Evolutionary conservation across 2,888 invertebrate genomes (phyloP), one percentile per base, ranked within the genome.

Genomic region (Drosophila neonasuta): DNA sequence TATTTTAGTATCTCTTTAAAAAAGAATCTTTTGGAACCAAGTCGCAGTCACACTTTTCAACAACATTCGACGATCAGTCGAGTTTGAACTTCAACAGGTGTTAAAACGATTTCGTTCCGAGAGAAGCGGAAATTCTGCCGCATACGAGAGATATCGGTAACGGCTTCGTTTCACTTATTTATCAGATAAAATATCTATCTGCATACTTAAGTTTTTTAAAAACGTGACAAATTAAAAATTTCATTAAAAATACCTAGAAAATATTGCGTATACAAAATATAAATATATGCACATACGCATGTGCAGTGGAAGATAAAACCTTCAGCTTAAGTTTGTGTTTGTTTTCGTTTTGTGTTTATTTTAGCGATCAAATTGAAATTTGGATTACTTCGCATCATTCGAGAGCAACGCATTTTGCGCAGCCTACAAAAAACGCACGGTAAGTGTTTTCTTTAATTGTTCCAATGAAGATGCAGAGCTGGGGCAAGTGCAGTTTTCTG

Each of bases 81-180:
- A 60, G 70, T 78, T 87, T 63, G 56, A 86, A 82, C 78, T 80
- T 75, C 84, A 86, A 84, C 84, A 84, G 84, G 84, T 88, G 84
- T 87, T 87, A 69, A 51, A 75, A 71, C 78, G 59, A 49, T 61
- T 48, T 60, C 61, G 73, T 48, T 70, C 58, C 63, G 70, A 70
- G 65, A 59, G 46, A 63, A 65, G 62, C 69, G 77, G 77, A 45
- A 34, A 13, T 68, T 39, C 9, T 45, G 17, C 52, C 67, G 68
- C 52, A 67, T 44, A 70, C 77, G 77, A 77, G 46, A 79, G 44
- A 79, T 32, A 65, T 77, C 77, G 80, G 80, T 72, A 77, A 63
- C 68, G 59, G 71, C 49, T 56, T 50, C 32, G 34, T 49, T 59
- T 49, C 17, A 70, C 54, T 44, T 15, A 54, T 51, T 11, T 55